Base-by-base conservation (phyloP, 2,113 vertebrate species). In the Taxidea taxus region DNA sequence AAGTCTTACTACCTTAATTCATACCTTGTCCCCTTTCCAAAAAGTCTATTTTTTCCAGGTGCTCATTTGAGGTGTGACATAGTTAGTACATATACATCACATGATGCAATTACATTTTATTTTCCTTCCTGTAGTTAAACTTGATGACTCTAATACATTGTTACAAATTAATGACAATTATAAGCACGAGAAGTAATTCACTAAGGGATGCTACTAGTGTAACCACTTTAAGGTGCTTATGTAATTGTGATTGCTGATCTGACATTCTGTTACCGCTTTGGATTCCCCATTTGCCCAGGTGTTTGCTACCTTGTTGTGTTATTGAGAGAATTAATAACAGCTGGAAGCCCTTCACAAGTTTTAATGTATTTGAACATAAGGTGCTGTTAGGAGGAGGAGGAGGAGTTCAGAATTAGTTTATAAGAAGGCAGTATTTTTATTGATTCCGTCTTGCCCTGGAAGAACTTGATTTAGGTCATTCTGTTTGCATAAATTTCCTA, bases 401-500 rank as follows among this genome's bases (percentile, higher is more conserved):
- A 31, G 39, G 25, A 47, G 31, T 85, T 84, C 51, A 47, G 9
- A 64, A 47, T 44, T 49, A 62, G 16, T 83, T 58, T 39, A 58
- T 23, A 3, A 5, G 56, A 75, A 85, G 49, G 10, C 81, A 12
- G 6, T 49, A 13, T 54, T 74, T 60, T 60, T 60, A 34, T 29
- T 54, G 58, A 81, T 27, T 84, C 27, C 47, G 16, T 62, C 91
- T 94, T 58, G n/a, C 72, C 56, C 8, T 72, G 51, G 29, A 44
- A 86, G 51, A 58, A 31, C 21, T 66, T 82, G 42, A 29, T 51
- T 70, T 81, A 37, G n/a, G 13, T 92, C 58, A 47, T 85, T 91
- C 20, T 89, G 13, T 75, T 83, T 82, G 49, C 37, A 89, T 72
- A 3, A 34, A 27, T 97, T 66, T 95, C 68, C n/a, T 96, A 13